These are phyloP conservation scores for Euzophera pinguis DNA, from an alignment of 2,888 invertebrate genomes.

Conservation along the genomic window DNA sequence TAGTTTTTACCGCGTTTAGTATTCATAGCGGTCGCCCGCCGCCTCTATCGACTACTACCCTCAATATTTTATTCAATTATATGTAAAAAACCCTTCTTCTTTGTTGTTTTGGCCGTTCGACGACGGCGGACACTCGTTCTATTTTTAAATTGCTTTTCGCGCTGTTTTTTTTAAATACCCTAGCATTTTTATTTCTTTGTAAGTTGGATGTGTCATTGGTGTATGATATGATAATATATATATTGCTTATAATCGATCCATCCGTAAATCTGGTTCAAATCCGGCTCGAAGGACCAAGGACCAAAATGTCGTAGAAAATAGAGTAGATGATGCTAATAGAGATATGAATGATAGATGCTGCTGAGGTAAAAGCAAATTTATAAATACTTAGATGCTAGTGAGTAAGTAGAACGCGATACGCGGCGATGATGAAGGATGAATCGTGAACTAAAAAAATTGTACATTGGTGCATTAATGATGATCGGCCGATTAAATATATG, in stretches of 20 bases:
- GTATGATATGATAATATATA: too few relatives aligned
- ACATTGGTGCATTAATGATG: too few relatives aligned
- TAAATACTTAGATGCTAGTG: too few relatives aligned
- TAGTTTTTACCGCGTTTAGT: constrained; percentile 22
- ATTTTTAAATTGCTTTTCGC: constrained; percentile 1
- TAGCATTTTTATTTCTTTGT: neutral
- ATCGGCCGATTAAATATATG: too few relatives aligned
- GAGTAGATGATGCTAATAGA: too few relatives aligned
- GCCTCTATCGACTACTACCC: constrained; percentile 40
- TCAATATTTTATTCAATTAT: constrained; percentile 67
- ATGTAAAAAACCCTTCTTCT: constrained; percentile 47
- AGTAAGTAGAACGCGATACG: too few relatives aligned
- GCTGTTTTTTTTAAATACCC: neutral
- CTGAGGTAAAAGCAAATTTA: too few relatives aligned
- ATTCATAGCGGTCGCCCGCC: constrained; percentile 30
- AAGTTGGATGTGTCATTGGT: neutral
- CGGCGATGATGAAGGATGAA: too few relatives aligned
- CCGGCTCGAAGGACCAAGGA: neutral
- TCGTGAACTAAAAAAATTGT: too few relatives aligned
- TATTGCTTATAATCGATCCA: too few relatives aligned
- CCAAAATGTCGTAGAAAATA: too few relatives aligned
- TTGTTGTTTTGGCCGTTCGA: constrained; percentile 19
- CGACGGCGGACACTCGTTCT: neutral
- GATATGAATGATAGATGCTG: too few relatives aligned
- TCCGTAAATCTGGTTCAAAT: neutral